Evolutionary conservation across 1,140 invertebrate genomes (phyloP).

Genomic region (Platyscapa corneri): DNA sequence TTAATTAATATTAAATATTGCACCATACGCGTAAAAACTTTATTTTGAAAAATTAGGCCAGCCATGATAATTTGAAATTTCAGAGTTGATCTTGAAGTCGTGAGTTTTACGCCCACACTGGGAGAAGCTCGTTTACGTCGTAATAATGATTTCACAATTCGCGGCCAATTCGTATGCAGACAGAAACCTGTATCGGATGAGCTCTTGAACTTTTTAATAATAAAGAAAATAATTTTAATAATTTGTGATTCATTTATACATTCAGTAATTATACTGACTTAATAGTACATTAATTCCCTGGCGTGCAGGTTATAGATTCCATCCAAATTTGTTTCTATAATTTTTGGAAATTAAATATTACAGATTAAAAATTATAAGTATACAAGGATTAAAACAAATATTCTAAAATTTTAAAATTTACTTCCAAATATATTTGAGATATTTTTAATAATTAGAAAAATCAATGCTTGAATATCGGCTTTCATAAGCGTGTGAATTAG

Average conservation of each 20-base stretch:
- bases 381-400: too few relatives aligned
- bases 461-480: too few relatives aligned
- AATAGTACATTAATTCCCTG: too few relatives aligned
- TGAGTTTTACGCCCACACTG: slow-evolving; percentile 1
- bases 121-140: not conserved
- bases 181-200: not conserved
- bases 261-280: not conserved
- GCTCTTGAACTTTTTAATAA: not conserved
- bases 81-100: slow-evolving; percentile 18
- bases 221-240: not conserved
- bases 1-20: slow-evolving; percentile 14
- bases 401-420: too few relatives aligned
- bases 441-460: too few relatives aligned
- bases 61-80: slow-evolving; percentile 29
- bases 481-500: too few relatives aligned
- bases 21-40: not conserved
- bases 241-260: not conserved
- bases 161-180: not conserved
- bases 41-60: slow-evolving; percentile 8
- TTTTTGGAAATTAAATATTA: too few relatives aligned
- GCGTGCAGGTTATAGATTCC: too few relatives aligned
- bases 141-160: slow-evolving; percentile 14
- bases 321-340: too few relatives aligned
- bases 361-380: too few relatives aligned
- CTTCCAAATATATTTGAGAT: too few relatives aligned